Conservation (phyloP, 1,140 invertebrate genomes). For the Zophobas atratus region DNA sequence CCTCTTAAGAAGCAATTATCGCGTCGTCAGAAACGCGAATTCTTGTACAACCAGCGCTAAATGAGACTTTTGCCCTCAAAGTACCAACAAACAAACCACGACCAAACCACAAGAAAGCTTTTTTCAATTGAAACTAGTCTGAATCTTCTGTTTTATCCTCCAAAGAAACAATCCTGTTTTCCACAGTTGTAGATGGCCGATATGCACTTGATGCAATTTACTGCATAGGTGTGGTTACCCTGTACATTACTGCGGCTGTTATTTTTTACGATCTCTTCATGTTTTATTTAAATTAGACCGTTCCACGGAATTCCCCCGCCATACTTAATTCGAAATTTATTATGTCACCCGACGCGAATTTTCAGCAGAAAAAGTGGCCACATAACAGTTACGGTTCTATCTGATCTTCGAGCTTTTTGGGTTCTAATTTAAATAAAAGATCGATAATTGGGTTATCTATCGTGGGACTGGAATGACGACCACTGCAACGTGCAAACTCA, state of each 20-base stretch:
- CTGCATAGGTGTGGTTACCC: slow-evolving; percentile 8
- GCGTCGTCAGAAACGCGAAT: no score
- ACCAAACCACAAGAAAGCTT: not conserved
- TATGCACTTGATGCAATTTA: slow-evolving; percentile 21
- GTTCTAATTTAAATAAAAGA: no score
- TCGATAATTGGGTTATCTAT: no score
- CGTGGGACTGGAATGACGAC: no score
- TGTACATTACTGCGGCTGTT: not conserved
- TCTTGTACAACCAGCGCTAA: no score
- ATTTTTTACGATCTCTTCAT: not conserved
- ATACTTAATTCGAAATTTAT: not conserved
- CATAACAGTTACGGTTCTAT: no score
- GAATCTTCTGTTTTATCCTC: not conserved
- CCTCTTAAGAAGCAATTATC: no score
- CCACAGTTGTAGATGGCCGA: slow-evolving; percentile 4
- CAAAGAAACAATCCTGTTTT: slow-evolving; percentile 15
- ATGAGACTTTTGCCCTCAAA: no score
- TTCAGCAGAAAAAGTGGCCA: not conserved
- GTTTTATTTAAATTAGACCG: not conserved
- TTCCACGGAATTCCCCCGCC: not conserved
- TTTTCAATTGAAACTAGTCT: slow-evolving; percentile 3
- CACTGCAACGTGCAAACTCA: no score
- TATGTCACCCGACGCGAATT: not conserved
- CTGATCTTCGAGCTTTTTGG: no score
- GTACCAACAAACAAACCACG: no score